phyloP scores from a whole-genome alignment of 1,140 invertebrate genomes.

The Trichonephila inaurata region DNA sequence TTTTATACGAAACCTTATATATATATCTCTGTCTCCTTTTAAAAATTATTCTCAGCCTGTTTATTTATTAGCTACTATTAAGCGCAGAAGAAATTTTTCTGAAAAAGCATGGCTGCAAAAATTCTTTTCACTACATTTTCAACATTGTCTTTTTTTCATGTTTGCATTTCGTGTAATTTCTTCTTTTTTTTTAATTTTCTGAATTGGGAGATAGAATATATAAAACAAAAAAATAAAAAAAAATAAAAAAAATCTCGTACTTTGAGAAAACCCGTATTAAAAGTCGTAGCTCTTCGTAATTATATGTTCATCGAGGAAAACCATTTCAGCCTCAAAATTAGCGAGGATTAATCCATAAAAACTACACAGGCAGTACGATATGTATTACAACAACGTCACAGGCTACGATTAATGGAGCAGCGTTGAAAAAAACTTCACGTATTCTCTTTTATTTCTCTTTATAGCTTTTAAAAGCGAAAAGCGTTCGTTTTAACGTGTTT shows the following conservation, averaged over 20 bases:
- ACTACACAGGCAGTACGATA: slow-evolving; percentile 11
- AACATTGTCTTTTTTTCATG: slow-evolving; percentile 4
- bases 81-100: background rate
- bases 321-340: slow-evolving; percentile 46
- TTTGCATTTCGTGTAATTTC: slow-evolving; percentile 1
- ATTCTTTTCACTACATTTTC: slow-evolving; percentile 19
- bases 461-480: slow-evolving; percentile 41
- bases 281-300: slow-evolving; percentile 6
- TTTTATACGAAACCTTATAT: slow-evolving; percentile 4
- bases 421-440: background rate
- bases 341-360: slow-evolving; percentile 29
- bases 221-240: background rate
- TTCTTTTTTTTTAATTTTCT: slow-evolving; percentile 45
- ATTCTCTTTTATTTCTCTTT: slow-evolving; percentile 37
- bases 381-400: slow-evolving; percentile 41
- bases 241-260: no score
- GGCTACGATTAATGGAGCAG: slow-evolving; percentile 42
- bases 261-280: background rate
- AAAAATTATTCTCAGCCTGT: background rate
- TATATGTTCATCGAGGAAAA: slow-evolving; percentile 35
- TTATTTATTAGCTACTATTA: slow-evolving; percentile 47
- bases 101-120: background rate
- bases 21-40: background rate
- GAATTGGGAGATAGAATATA: slow-evolving; percentile 7
- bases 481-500: slow-evolving; percentile 9